phyloP scores from a whole-genome alignment of 2,113 vertebrate genomes.

The Daphoenositta chrysoptera region DNA sequence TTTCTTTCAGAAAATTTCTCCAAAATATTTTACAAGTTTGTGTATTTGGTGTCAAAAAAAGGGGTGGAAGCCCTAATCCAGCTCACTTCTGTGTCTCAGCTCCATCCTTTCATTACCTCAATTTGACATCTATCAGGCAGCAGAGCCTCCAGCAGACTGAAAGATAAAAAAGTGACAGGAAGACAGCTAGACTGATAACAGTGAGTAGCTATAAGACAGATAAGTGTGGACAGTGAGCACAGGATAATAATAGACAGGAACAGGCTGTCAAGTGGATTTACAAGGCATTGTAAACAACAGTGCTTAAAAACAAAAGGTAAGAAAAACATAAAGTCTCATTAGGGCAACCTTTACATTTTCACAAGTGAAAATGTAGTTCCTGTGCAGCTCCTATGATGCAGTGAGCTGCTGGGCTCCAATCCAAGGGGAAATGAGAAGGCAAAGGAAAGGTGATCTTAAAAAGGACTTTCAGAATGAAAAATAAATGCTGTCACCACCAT shows the following conservation, averaged over 20 bases:
- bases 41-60: not conserved
- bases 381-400: not conserved
- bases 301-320: not conserved
- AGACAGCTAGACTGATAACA: conserved; percentile 37
- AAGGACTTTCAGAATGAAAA: not conserved
- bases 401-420: not conserved
- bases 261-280: conserved; percentile 28
- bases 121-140: conserved; percentile 43
- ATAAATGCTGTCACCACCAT: not conserved
- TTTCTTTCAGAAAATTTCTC: not conserved
- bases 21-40: not conserved
- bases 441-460: not conserved
- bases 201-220: not conserved
- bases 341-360: not conserved
- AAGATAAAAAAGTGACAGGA: conserved; percentile 47
- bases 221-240: not conserved
- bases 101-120: conserved; percentile 20
- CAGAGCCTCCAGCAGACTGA: conserved; percentile 13
- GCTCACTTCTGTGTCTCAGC: conserved; percentile 8
- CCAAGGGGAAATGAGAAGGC: not conserved
- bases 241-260: not conserved
- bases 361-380: not conserved
- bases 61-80: not conserved
- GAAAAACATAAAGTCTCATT: not conserved
- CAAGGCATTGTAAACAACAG: not conserved